Percentiles rank a stretch among this genome's conserved stretches.
phyloP scores from a whole-genome alignment of 2,888 invertebrate genomes.

The Parthenolecanium corni region DNA sequence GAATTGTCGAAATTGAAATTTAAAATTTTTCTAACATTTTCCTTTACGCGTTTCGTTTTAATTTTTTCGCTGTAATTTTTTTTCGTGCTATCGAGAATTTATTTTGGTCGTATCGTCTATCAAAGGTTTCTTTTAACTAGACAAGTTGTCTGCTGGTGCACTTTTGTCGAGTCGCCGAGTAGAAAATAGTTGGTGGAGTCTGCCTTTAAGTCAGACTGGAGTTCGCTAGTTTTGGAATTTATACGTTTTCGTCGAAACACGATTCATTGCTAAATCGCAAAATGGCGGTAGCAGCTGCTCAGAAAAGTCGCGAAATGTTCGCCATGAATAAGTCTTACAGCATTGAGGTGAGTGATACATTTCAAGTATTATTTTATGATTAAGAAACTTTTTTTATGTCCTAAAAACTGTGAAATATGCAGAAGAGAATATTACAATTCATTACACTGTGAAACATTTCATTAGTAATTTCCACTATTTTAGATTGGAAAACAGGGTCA shows the following conservation, averaged over 20 bases:
- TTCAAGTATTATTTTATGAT: too few relatives aligned
- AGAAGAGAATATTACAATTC: too few relatives aligned
- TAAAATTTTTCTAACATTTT: neutral
- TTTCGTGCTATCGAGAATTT: neutral
- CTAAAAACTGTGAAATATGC: too few relatives aligned
- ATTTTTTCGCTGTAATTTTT: neutral
- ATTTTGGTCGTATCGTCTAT: neutral
- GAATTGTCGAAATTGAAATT: conserved; percentile 11
- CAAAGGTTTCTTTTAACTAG: conserved; percentile 30
- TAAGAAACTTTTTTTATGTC: too few relatives aligned
- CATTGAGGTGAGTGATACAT: conserved; percentile 77
- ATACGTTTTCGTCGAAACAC: conserved; percentile 32
- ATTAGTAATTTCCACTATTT: too few relatives aligned
- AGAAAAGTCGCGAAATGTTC: conserved; percentile 91
- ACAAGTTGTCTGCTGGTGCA: conserved; percentile 32
- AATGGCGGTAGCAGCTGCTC: conserved; percentile 82
- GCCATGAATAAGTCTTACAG: conserved; percentile 95
- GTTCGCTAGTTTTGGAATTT: conserved; percentile 35
- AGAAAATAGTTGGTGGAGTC: neutral
- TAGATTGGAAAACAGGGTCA: too few relatives aligned
- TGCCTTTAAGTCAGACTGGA: conserved; percentile 32
- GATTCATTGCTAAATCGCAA: conserved; percentile 32
- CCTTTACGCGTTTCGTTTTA: neutral
- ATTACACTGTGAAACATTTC: too few relatives aligned
- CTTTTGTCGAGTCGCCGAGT: conserved; percentile 23